Evolutionary conservation across 2,113 vertebrate genomes (phyloP).

Genomic region (Apistogramma diplotaenia): DNA sequence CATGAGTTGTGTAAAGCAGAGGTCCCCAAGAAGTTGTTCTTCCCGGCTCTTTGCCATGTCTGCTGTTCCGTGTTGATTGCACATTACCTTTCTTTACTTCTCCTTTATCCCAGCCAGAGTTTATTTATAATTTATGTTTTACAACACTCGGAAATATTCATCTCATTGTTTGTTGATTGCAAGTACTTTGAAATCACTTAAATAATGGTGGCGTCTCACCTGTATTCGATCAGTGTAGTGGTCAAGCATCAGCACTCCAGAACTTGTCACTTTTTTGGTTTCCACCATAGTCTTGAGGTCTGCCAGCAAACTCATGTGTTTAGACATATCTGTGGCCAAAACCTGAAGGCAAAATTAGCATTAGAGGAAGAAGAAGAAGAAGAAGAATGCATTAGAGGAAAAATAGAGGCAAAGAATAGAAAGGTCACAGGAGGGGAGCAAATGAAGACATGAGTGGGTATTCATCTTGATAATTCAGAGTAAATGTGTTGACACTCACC

Average conservation of each 20-base stretch:
- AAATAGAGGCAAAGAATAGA: neutral
- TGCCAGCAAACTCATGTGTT: conserved; percentile 93
- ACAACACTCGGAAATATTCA: neutral
- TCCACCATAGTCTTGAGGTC: conserved; percentile 97
- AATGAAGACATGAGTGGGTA: neutral
- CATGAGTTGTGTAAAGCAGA: neutral
- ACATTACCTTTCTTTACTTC: neutral
- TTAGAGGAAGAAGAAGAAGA: no score
- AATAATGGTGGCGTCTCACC: conserved; percentile 65
- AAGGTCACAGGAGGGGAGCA: neutral
- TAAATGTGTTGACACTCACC: conserved; percentile 68
- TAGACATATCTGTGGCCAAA: conserved; percentile 95
- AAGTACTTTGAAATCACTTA: neutral
- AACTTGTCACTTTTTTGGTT: conserved; percentile 96
- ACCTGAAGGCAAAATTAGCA: conserved; percentile 73
- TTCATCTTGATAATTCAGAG: neutral
- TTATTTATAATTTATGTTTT: neutral
- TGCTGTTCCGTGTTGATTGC: neutral
- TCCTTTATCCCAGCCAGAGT: neutral
- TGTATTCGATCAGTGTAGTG: conserved; percentile 93
- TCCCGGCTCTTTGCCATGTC: neutral
- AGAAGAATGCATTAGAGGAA: neutral
- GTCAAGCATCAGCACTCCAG: conserved; percentile 89
- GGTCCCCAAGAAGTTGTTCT: neutral
- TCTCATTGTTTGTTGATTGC: neutral